Evolutionary conservation across 2,797 vertebrate genomes (phyloP).

Genomic region (Botia kubotai): DNA sequence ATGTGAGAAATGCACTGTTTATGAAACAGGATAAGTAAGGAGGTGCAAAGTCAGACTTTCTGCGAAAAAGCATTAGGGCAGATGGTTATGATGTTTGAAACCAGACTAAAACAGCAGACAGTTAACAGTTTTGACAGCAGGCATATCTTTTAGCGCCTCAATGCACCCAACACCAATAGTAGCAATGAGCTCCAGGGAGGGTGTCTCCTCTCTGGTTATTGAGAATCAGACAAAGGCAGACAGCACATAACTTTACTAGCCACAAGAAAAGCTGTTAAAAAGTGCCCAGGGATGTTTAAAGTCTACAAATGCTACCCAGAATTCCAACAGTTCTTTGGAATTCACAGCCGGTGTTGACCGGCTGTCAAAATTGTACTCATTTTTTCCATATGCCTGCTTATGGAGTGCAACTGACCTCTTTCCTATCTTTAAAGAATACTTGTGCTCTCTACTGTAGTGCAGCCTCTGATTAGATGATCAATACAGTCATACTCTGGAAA

Average conservation of each 20-base stretch:
- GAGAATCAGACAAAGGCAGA: slow-evolving; percentile 21
- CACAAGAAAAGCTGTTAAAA: slow-evolving; percentile 34
- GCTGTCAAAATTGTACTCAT: slow-evolving; percentile 57
- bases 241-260: slow-evolving; percentile 31
- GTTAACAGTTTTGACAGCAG: slow-evolving; percentile 41
- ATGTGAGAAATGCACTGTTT: slow-evolving; percentile 51
- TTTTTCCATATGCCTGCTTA: slow-evolving; percentile 39
- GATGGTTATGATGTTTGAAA: slow-evolving; percentile 36
- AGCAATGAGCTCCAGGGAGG: not conserved
- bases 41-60: slow-evolving; percentile 36
- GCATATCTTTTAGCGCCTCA: slow-evolving; percentile 33
- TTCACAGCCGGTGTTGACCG: slow-evolving; percentile 12
- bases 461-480: slow-evolving; percentile 1
- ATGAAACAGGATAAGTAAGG: slow-evolving; percentile 48
- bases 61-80: slow-evolving; percentile 15
- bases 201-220: slow-evolving; percentile 25
- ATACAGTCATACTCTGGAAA: not conserved
- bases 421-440: slow-evolving; percentile 26
- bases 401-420: slow-evolving; percentile 47
- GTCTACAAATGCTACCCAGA: slow-evolving; percentile 21
- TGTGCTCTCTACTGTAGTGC: slow-evolving; percentile 5
- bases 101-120: slow-evolving; percentile 33
- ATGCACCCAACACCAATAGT: slow-evolving; percentile 47
- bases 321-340: slow-evolving; percentile 45
- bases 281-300: slow-evolving; percentile 33